A percentile compares a stretch with the other conserved stretches of the same genome.
Conservation (phyloP, 2,113 vertebrate genomes). For the Alaudala cheleensis region DNA sequence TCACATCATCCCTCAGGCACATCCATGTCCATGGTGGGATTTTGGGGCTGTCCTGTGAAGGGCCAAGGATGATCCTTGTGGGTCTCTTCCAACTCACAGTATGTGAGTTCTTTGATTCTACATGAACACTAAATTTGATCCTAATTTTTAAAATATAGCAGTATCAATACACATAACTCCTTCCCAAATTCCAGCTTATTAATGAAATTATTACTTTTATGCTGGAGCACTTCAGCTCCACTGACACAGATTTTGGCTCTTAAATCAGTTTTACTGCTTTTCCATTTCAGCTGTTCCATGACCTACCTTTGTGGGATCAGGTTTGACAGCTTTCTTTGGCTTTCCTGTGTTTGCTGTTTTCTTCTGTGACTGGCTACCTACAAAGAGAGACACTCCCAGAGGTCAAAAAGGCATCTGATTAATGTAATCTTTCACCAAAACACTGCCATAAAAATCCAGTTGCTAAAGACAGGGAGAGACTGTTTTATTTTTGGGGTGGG, state of each 20-base stretch:
- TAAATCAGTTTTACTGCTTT: neutral
- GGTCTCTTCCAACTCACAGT: neutral
- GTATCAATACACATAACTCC: neutral
- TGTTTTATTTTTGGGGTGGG: neutral
- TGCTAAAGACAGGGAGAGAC: neutral
- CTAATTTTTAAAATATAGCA: neutral
- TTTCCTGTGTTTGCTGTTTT: constrained; percentile 34
- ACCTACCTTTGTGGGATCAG: constrained; percentile 16
- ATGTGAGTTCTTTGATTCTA: neutral
- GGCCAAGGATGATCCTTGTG: neutral
- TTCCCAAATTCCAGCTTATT: neutral
- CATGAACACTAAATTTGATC: neutral
- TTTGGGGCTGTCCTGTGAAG: neutral
- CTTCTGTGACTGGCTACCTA: constrained; percentile 65
- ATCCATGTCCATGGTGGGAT: neutral
- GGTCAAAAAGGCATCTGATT: constrained; percentile 5
- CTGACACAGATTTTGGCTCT: neutral
- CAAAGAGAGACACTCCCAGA: neutral
- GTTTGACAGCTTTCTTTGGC: constrained; percentile 34
- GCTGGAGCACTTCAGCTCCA: neutral
- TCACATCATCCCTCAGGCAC: neutral
- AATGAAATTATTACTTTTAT: neutral
- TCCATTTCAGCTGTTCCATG: neutral
- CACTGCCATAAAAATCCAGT: neutral
- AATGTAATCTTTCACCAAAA: neutral